These are phyloP conservation scores for Ophthalmolycus amberensis DNA, from an alignment of 2,113 vertebrate species.

Conservation along the genomic window DNA sequence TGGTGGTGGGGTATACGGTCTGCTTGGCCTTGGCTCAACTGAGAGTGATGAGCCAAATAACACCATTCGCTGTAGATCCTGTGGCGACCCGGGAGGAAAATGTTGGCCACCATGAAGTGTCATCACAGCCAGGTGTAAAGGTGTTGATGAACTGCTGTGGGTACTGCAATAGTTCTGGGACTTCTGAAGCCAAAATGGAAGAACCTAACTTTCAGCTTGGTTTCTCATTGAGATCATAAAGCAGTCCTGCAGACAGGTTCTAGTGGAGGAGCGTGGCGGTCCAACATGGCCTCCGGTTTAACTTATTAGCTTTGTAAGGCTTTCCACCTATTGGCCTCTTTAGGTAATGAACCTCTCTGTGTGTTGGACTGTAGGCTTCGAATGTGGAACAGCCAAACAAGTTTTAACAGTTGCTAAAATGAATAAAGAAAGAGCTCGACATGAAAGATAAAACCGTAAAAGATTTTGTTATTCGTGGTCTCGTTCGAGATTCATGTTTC, in stretches of 20 bases:
- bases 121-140: constrained; percentile 55
- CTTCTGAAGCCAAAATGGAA: constrained; percentile 28
- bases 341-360: constrained; percentile 38
- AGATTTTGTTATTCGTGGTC: constrained; percentile 44
- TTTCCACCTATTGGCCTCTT: constrained; percentile 53
- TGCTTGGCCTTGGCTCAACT: constrained; percentile 42
- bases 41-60: constrained; percentile 68
- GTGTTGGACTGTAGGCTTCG: constrained; percentile 16
- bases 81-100: constrained; percentile 44
- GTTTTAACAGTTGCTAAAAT: constrained; percentile 46
- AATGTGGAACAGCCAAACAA: constrained; percentile 29
- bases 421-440: constrained; percentile 24
- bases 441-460: constrained; percentile 57
- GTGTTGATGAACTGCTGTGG: constrained; percentile 69
- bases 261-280: not conserved
- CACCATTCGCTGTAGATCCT: constrained; percentile 31
- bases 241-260: not conserved
- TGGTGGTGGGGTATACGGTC: constrained; percentile 47
- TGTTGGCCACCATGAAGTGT: constrained; percentile 41
- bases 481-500: constrained; percentile 62
- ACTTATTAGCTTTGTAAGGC: constrained; percentile 22
- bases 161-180: constrained; percentile 21
- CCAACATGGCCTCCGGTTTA: not conserved
- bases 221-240: constrained; percentile 34
- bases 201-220: constrained; percentile 10